These are phyloP conservation scores for Tragopan temminckii DNA, from an alignment of 2,797 vertebrate species.

Conservation along the genomic window DNA sequence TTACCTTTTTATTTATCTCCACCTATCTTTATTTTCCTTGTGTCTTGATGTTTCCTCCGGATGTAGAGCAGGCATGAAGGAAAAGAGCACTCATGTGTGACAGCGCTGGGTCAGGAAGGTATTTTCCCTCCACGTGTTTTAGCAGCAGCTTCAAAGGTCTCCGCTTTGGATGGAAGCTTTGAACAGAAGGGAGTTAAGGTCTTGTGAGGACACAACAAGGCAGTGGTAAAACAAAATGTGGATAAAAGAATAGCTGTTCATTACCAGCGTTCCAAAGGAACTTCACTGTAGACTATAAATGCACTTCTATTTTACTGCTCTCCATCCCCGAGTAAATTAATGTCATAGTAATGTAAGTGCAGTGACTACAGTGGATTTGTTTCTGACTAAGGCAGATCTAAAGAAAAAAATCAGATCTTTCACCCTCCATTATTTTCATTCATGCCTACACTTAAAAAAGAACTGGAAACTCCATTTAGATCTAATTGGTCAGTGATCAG, in stretches of 20 bases:
- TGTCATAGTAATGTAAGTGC: neutral
- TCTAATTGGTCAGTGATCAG: conserved; percentile 10
- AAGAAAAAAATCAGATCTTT: conserved; percentile 1
- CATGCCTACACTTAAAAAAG: neutral
- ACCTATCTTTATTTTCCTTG: neutral
- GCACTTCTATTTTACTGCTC: neutral
- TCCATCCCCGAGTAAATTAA: neutral
- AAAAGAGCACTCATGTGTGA: neutral
- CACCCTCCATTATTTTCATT: neutral
- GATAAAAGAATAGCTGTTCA: neutral
- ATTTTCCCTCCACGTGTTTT: neutral
- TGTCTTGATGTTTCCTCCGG: conserved; percentile 4
- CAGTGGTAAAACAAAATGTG: neutral
- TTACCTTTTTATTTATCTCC: neutral
- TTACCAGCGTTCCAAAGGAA: neutral
- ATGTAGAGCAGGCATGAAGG: neutral
- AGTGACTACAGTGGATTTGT: neutral
- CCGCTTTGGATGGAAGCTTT: neutral
- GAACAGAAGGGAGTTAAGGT: neutral
- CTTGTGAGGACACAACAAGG: neutral
- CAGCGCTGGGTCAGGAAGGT: accelerated
- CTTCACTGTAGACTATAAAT: neutral
- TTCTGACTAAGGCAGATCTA: conserved; percentile 4
- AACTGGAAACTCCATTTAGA: conserved; percentile 14
- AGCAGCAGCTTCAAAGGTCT: conserved; percentile 2